Percentiles rank a stretch among this genome's conserved stretches.
Conservation (phyloP, 2,113 vertebrate species). For the Chaetorhynchus papuensis region DNA sequence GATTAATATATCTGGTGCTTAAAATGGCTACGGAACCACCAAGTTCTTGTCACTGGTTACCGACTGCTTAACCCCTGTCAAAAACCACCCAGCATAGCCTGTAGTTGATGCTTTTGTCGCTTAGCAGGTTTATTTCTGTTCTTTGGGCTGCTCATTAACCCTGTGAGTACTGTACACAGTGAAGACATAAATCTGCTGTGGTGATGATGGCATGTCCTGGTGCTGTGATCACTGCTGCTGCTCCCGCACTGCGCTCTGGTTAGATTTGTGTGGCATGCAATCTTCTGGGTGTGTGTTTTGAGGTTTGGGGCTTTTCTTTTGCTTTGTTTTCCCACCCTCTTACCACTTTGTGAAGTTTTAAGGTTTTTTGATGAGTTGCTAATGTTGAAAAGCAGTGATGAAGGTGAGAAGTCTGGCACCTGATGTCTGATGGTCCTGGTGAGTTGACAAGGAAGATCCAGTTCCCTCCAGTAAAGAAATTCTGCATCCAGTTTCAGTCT, state of each 20-base stretch:
- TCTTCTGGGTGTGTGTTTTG: not conserved
- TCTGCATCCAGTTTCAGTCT: not conserved
- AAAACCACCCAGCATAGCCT: slow-evolving; percentile 33
- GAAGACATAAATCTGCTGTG: not conserved
- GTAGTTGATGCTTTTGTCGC: slow-evolving; percentile 63
- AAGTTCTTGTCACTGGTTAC: slow-evolving; percentile 18
- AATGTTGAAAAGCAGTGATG: not conserved
- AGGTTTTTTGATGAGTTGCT: not conserved
- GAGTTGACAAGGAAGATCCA: not conserved
- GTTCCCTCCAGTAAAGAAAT: not conserved
- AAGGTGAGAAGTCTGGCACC: not conserved
- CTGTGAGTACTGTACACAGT: not conserved
- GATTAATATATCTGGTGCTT: slow-evolving; percentile 33
- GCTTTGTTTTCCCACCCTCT: not conserved
- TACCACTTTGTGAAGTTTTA: not conserved
- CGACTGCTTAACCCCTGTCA: slow-evolving; percentile 43
- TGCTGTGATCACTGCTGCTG: not conserved
- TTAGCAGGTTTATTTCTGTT: slow-evolving; percentile 65
- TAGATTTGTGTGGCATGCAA: not conserved
- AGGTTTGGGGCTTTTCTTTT: not conserved
- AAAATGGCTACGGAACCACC: slow-evolving; percentile 55
- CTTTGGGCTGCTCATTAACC: slow-evolving; percentile 44
- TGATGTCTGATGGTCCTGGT: not conserved
- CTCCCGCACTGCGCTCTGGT: accelerated
- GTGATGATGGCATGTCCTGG: not conserved